phyloP scores from a whole-genome alignment of 2,113 vertebrate species.

The Rostratula benghalensis region DNA sequence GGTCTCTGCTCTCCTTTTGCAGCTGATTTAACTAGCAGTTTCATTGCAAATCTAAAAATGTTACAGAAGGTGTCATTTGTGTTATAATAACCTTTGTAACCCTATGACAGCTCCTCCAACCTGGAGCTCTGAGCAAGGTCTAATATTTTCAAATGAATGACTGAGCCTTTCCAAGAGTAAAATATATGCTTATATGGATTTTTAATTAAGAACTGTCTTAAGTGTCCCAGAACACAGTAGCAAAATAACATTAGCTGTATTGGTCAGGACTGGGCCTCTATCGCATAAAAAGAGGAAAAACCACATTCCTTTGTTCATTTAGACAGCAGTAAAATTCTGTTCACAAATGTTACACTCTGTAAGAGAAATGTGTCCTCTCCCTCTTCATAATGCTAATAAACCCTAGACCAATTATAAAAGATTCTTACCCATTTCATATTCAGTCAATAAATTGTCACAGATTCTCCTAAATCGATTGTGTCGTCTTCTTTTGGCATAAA shows the following conservation, averaged over 20 bases:
- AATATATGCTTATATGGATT: background rate
- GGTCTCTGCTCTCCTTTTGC: background rate
- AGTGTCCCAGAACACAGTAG: background rate
- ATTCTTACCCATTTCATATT: background rate
- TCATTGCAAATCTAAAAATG: constrained; percentile 22
- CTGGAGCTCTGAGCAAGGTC: background rate
- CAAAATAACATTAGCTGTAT: background rate
- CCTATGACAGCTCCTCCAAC: background rate
- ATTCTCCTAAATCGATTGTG: background rate
- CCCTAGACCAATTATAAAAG: background rate
- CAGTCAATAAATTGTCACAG: background rate
- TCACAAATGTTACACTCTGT: background rate
- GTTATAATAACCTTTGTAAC: constrained; percentile 41
- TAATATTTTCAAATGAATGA: background rate
- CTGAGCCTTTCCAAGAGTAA: background rate
- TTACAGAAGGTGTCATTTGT: background rate
- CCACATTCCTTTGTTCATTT: background rate
- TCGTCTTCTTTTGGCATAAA: background rate
- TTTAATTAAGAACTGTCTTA: background rate
- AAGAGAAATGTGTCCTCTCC: background rate
- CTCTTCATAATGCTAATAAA: background rate
- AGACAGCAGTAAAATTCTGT: background rate
- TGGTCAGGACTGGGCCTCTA: background rate
- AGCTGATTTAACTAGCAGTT: constrained; percentile 11
- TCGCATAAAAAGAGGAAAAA: background rate